Base-by-base conservation (phyloP, 2,888 invertebrate genomes). In the Hermaeophaga mercurialis region DNA sequence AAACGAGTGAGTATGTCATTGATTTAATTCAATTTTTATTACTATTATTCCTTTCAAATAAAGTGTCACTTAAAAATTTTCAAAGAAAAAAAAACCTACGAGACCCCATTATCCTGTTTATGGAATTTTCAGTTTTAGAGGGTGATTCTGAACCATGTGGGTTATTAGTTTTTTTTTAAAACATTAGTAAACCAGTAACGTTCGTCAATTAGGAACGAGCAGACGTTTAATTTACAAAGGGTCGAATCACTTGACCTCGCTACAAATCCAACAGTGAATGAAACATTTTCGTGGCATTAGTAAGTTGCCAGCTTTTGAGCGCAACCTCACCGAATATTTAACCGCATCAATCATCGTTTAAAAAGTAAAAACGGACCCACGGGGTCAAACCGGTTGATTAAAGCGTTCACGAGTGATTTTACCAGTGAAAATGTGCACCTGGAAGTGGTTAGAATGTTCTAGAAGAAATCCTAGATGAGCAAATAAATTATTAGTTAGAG, bases 221-320 rank as follows among this genome's bases (percentile, higher is more conserved):
- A 69, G 71, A 73, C 73, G 69, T 67, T 69, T 71, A 73, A 73
- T 73, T 73, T 72, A 72, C 65, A 66, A 70, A 63, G 70, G 74
- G 74, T 74, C 74, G 71, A 67, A 71, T 74, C 70, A 72, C 66
- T 74, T 74, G 70, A 74, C 74, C 74, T 67, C 60, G 52, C 64
- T 36, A 56, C 59, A 45, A 59, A 58, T 58, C 46, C 24, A 52
- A 56, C 61, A 64, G 61, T 67, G 69, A 70, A 69, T 68, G 66
- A 67, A 65, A 64, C 62, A 56, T 58, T 57, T 59, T 47, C 34
- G 11, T 43, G 43, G 43, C 43, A 8, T 43, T 56, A 62, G 58
- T 62, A 61, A 59, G 59, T 61, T 56, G 57, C 56, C 58, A 62
- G 54, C 55, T 56, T 54, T 55, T 61, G 52, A 9, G 12, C 31